These are phyloP conservation scores for Platichthys flesus DNA, from an alignment of 2,113 vertebrate species.

Conservation along the genomic window DNA sequence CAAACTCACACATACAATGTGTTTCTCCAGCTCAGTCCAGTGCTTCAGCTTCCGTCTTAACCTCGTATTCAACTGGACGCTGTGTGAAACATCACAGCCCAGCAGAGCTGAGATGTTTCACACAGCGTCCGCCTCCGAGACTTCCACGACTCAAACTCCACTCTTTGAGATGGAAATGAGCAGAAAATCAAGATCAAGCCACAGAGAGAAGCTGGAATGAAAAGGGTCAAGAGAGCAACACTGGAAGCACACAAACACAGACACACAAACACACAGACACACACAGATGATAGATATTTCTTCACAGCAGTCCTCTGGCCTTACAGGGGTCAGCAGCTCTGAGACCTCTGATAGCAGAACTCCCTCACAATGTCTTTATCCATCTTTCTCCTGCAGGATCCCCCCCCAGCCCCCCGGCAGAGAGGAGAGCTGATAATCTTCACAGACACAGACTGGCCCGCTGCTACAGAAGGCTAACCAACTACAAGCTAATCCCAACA, in stretches of 20 bases:
- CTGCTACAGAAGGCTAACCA: slow-evolving; percentile 43
- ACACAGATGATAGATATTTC: too few relatives aligned
- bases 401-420: neutral
- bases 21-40: too few relatives aligned
- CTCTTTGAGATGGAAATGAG: slow-evolving; percentile 10
- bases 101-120: too few relatives aligned
- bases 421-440: slow-evolving; percentile 43
- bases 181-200: slow-evolving; percentile 6
- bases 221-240: slow-evolving; percentile 23
- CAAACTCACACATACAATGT: too few relatives aligned
- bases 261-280: too few relatives aligned
- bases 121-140: too few relatives aligned
- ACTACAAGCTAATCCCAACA: slow-evolving; percentile 14
- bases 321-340: neutral
- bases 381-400: slow-evolving; percentile 41
- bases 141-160: neutral
- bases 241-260: too few relatives aligned
- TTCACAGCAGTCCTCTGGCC: too few relatives aligned
- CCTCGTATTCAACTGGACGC: too few relatives aligned
- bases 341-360: too few relatives aligned
- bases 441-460: slow-evolving; percentile 46
- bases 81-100: too few relatives aligned
- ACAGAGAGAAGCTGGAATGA: neutral
- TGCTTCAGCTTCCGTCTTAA: too few relatives aligned
- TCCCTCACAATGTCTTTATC: slow-evolving; percentile 40